These are phyloP conservation scores for Tragelaphus imberbis DNA, from an alignment of 2,113 vertebrate genomes.

Conservation along the genomic window DNA sequence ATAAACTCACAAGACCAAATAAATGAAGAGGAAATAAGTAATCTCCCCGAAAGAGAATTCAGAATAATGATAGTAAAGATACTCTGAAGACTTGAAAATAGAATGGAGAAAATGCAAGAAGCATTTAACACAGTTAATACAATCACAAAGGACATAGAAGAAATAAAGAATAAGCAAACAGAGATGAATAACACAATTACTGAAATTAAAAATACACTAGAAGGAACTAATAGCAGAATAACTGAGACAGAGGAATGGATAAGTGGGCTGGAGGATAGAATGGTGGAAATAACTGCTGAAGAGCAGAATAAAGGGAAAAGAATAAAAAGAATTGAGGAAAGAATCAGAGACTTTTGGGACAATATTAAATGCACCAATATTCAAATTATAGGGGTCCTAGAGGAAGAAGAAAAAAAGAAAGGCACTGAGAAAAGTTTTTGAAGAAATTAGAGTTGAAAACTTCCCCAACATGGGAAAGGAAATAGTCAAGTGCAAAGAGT, in stretches of 20 bases:
- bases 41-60: not conserved
- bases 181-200: not conserved
- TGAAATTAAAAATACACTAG: not conserved
- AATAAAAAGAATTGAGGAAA: not conserved
- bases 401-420: not conserved
- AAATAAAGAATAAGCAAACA: not conserved
- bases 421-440: not conserved
- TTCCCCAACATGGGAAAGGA: not conserved
- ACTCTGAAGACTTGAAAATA: not conserved
- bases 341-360: not conserved
- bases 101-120: not conserved
- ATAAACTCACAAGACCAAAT: not conserved
- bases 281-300: not conserved
- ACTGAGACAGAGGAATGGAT: not conserved
- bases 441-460: not conserved
- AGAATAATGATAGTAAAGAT: not conserved
- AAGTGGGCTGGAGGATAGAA: not conserved
- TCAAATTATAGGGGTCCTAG: not conserved
- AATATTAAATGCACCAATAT: not conserved
- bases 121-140: not conserved
- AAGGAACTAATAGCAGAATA: not conserved
- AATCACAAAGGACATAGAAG: not conserved
- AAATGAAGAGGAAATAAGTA: not conserved
- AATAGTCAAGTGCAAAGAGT: no score
- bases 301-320: not conserved